Base-by-base conservation (phyloP, 2,888 invertebrate species). In the Smittia sp. region DNA sequence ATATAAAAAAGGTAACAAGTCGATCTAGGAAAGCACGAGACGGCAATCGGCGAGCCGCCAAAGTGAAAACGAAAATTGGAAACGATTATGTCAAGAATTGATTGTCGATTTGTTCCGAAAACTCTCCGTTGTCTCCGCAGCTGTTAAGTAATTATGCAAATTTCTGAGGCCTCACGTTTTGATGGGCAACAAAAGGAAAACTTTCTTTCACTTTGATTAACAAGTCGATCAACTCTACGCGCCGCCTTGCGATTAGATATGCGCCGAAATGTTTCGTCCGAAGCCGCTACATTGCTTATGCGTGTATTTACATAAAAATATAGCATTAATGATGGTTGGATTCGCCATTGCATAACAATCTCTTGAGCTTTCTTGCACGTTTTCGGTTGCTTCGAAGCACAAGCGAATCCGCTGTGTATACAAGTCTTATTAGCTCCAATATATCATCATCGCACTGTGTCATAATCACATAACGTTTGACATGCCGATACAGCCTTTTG, bases 131-230 rank as follows among this genome's bases (percentile, higher is more conserved):
- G 39, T 9, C n/a, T n/a, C 39, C 52, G 18, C 13, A 18, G 1
- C 27, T 52, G 52, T 69, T 69, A 69, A 54, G 41, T 69, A 69
- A 69, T 69, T 69, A 69, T 69, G 69, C 69, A 69, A 69, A 69
- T 54, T 25, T 54, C 7, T 6, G 20, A 20, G 11, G 2, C 9
- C 18, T 9, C 41, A 15, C 67, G 39, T 25, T 18, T 66, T 39
- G 11, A 66, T 18, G 7, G 54, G 20, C 27, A 20, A 13, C 46
- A 22, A 58, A 66, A 66, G 13, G 6, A 67, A 69, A 15, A 25
- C 27, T 27, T 69, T 54, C 46, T 69, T 27, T n/a, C 18, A 20
- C 41, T 41, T 38, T 66, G 58, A 58, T 58, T 58, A 46, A 46
- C 46, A 11, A 46, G 15, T 11, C 46, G 58, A 58, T 58, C 2